Conservation (phyloP, 2,888 invertebrate species). For the Ophonus ardosiacus region DNA sequence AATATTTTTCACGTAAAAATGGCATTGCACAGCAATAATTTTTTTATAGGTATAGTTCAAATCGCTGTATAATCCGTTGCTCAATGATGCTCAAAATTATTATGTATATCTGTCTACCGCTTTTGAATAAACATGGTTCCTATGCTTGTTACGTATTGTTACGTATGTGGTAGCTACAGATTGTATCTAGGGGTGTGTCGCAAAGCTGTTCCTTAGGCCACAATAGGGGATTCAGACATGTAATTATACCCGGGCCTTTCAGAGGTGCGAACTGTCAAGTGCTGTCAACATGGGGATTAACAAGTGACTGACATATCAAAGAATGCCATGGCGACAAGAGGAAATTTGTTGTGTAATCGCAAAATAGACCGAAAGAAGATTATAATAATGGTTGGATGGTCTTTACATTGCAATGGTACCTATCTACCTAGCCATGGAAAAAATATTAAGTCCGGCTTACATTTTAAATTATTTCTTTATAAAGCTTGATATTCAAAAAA, state of each 20-base stretch:
- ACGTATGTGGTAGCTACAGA: conserved; percentile 16
- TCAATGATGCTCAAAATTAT: no score
- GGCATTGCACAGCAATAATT: no score
- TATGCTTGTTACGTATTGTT: conserved; percentile 33
- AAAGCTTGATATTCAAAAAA: no score
- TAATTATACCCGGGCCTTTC: conserved; percentile 31
- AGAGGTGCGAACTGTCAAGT: conserved; percentile 47
- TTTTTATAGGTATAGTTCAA: no score
- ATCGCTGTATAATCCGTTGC: no score
- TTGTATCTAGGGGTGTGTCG: conserved; percentile 22
- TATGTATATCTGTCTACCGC: not conserved
- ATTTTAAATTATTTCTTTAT: no score
- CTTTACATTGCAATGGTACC: no score
- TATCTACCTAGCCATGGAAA: no score
- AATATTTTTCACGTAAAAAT: no score
- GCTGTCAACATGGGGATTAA: conserved; percentile 22
- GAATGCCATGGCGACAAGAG: not conserved
- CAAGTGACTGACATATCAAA: conserved; percentile 35
- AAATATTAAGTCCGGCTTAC: no score
- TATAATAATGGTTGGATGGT: no score
- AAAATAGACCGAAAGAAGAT: not conserved
- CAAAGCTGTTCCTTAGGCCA: not conserved
- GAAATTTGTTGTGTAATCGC: not conserved
- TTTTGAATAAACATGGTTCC: not conserved
- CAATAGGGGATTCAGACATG: conserved; percentile 13